Percentiles rank a stretch among this genome's conserved stretches.
These are phyloP conservation scores for Trachelus iudaicus DNA, from an alignment of 2,888 invertebrate genomes.

Conservation along the genomic window DNA sequence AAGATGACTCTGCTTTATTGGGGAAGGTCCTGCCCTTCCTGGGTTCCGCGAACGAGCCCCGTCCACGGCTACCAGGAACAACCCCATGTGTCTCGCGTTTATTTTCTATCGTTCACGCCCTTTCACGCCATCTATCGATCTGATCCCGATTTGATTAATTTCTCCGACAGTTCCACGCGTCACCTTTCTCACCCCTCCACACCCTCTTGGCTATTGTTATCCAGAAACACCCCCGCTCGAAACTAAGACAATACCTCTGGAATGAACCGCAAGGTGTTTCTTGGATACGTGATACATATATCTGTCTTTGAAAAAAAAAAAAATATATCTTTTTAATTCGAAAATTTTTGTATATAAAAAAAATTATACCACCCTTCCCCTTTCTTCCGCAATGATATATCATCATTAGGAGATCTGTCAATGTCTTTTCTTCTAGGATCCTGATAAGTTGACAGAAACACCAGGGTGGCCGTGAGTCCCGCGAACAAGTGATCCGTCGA, in stretches of 20 bases:
- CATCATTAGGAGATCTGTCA: not conserved
- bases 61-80: slow-evolving; percentile 21
- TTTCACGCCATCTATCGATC: slow-evolving; percentile 11
- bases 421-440: not conserved
- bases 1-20: slow-evolving; percentile 20
- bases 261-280: not conserved
- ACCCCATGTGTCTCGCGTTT: slow-evolving; percentile 17
- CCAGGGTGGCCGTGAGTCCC: not conserved
- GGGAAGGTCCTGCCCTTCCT: slow-evolving; percentile 18
- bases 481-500: slow-evolving; percentile 6
- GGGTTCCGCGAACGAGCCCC: slow-evolving; percentile 19
- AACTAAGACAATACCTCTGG: not conserved
- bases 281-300: not conserved
- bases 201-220: slow-evolving; percentile 3
- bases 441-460: not conserved
- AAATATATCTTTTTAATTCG: not conserved
- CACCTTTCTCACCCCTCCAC: slow-evolving; percentile 4
- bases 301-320: not conserved
- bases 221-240: not conserved
- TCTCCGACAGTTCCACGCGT: slow-evolving; percentile 4
- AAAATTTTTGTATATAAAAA: not conserved
- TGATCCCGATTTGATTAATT: slow-evolving; percentile 16
- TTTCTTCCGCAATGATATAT: not conserved
- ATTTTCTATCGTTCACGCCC: slow-evolving; percentile 15
- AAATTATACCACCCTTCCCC: not conserved